Evolutionary conservation across 2,113 vertebrate species (phyloP), one percentile per base, ranked within the genome.

Genomic region (Conger conger): DNA sequence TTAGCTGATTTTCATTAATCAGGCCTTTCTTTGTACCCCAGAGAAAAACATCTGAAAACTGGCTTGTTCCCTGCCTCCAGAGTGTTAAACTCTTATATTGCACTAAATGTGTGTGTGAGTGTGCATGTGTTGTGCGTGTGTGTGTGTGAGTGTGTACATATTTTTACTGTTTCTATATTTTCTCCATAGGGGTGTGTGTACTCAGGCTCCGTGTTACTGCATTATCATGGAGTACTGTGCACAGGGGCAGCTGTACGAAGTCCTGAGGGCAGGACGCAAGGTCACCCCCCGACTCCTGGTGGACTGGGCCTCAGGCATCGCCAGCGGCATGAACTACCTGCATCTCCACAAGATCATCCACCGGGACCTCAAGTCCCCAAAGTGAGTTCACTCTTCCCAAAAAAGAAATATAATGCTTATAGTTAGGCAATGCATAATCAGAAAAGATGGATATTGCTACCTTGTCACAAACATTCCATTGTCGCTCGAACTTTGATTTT

Each of bases 181-280:
- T 88, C 63, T 84, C 76, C 85, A 0, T 88, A 99, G 98, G 94
- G 98, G 98, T 1, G 98, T 99, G 50, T 99, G 98, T 89, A 99
- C 97, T 0, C 98, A 99, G 93, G 98, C 98, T 5, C 98, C 98
- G 0, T 99, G 98, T 89, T 99, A 98, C 90, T 99, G 98, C 84
- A 99, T 99, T 86, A 99, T 99, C 92, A 99, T 99, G 98, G 98
- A 99, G 80, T 99, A 99, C 89, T 99, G 98, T 85, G 98, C 98
- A 0, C 98, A 99, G 0, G 98, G 98, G 27, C 98, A 99, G 89
- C 97, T 99, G 82, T 99, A 99, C 0, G 98, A 99, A 91, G 98
- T 99, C 82, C 91, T 99, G 92, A 91, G 98, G 80, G 97, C 97
- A 0, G 98, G 98, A 27, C 94, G 98, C 76, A 99, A 98, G 87